Conservation (phyloP, 2,797 vertebrate species). For the Sarcoramphus papa region DNA sequence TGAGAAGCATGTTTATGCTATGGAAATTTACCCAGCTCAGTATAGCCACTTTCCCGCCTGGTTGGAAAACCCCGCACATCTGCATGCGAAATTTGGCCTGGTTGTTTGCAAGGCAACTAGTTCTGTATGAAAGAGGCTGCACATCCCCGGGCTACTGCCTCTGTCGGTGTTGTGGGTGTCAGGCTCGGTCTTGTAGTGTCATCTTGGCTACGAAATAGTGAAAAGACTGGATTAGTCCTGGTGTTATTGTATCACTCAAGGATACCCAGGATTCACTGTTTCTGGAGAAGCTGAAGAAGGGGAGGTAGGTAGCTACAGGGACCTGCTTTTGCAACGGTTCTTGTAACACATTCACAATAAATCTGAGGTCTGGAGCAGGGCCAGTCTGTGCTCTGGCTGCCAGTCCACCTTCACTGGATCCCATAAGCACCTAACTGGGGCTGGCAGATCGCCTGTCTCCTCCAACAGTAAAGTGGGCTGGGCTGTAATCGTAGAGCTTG, state of each 20-base stretch:
- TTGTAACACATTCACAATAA: not conserved
- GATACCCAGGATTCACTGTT: not conserved
- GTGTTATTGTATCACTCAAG: not conserved
- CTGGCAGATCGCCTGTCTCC: not conserved
- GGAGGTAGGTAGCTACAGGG: not conserved
- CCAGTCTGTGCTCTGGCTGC: not conserved
- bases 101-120: not conserved
- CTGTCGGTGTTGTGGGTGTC: rapidly evolving
- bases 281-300: not conserved
- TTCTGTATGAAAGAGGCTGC: not conserved
- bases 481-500: rapidly evolving
- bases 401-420: rapidly evolving
- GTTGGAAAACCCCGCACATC: not conserved
- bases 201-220: rapidly evolving
- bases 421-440: not conserved
- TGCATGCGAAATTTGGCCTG: not conserved
- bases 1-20: not conserved
- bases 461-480: rapidly evolving
- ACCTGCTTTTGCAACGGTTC: not conserved
- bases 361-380: not conserved
- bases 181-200: not conserved
- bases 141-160: rapidly evolving
- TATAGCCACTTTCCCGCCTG: not conserved
- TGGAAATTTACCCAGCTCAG: not conserved
- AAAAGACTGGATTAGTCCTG: not conserved